Base-by-base conservation (phyloP, 2,888 invertebrate genomes). In the Macrosoma leucophasiata region DNA sequence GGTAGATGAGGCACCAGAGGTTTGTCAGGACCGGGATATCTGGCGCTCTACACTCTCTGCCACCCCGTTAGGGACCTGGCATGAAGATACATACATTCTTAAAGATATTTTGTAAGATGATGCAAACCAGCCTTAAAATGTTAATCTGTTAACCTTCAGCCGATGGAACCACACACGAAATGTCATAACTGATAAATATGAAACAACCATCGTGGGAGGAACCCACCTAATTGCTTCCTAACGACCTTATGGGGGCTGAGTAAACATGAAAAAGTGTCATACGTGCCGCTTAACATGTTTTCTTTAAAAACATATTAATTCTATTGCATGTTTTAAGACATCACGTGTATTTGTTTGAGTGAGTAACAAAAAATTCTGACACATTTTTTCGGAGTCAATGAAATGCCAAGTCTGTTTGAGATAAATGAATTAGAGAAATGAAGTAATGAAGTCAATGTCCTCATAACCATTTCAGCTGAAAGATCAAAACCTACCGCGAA, bases 291-390 rank as follows among this genome's bases (percentile, higher is more conserved):
- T 17, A 9, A 19, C 31, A 13, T 33, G 25, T 39, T 46, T 40
- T 33, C 36, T 42, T 39, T 41, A 29, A 48, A 44, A 48, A 41
- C 40, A 39, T 30, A 39, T 41, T 39, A 38, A 39, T 36, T 36
- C 31, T 4, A 14, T 26, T 29, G 18, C 10, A 20, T 35, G 26
- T 36, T 20, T 29, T 17, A 29, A 32, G 13, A 25, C 18, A 28
- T 10, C 21, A 22, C 27, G 20, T 31, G 26, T 11, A 22, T 8
- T 18, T 6, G 9, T 12, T 12, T 12, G 28, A 18, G 12, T 31
- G 12, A 5, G 14, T 27, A 22, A 27, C 26, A 27, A 14, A 27
- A 15, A 22, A 21, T 21, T 15, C 33, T 27, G 21, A 10, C 28
- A 27, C 21, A 33, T 37, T 12, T 17, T 13, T 29, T 23, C 14